Evolutionary conservation across 1,140 invertebrate species (phyloP).

Genomic region (Drosophila miranda): DNA sequence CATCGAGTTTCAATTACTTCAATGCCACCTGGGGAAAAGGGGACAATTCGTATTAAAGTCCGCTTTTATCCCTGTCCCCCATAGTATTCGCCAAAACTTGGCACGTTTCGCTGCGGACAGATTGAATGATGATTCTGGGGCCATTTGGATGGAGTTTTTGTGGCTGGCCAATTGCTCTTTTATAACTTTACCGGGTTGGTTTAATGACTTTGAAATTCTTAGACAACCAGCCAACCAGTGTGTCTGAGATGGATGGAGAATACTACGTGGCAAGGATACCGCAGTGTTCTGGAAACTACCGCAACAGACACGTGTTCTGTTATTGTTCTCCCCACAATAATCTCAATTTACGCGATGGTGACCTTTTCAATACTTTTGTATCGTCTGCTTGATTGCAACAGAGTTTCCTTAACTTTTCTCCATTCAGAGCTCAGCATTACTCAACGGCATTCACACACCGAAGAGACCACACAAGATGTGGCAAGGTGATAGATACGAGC

Average conservation of each 20-base stretch:
- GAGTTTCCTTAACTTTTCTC: conserved; percentile 34
- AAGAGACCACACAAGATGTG: no score
- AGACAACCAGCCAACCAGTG: no score
- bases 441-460: no score
- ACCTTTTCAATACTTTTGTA: conserved; percentile 4
- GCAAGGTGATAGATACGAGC: no score
- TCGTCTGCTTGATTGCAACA: no score
- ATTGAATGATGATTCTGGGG: no score
- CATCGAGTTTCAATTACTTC: conserved; percentile 61
- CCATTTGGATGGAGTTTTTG: no score
- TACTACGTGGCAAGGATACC: conserved; percentile 33
- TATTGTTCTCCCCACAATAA: conserved; percentile 39
- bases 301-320: conserved; percentile 38
- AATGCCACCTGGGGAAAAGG: conserved; percentile 31
- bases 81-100: no score
- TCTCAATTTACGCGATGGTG: conserved; percentile 58
- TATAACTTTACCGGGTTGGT: conserved; percentile 41
- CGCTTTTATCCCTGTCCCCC: background rate
- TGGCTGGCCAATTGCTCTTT: background rate
- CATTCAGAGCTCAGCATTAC: background rate
- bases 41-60: conserved; percentile 39
- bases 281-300: background rate
- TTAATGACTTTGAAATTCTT: conserved; percentile 19
- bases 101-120: background rate
- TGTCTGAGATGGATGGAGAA: conserved; percentile 1